Evolutionary conservation across 1,140 invertebrate species (phyloP).

Genomic region (Diorhabda elongata): DNA sequence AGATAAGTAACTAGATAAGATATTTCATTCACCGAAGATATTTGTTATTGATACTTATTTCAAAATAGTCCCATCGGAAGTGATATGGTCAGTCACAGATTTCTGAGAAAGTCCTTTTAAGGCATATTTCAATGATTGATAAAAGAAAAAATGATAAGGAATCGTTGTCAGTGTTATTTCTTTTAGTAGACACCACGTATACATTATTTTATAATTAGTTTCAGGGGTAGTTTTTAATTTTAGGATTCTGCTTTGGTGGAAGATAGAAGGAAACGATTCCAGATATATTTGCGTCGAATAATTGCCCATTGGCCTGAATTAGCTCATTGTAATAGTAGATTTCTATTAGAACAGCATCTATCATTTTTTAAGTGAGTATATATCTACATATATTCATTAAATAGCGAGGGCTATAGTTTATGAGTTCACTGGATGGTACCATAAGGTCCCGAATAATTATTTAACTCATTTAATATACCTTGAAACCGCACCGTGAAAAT

Average conservation of each 20-base stretch:
- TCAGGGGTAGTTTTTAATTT: constrained; percentile 24
- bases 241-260: constrained; percentile 80
- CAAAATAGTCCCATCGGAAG: no score
- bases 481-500: neutral
- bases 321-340: constrained; percentile 61
- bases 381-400: neutral
- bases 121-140: no score
- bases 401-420: neutral
- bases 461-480: neutral
- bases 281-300: constrained; percentile 74
- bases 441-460: neutral
- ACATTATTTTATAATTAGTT: no score
- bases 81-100: no score
- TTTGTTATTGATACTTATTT: no score
- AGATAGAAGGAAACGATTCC: constrained; percentile 67
- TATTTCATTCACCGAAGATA: no score
- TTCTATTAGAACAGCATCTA: constrained; percentile 66
- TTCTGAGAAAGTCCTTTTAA: no score
- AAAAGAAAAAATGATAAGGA: no score
- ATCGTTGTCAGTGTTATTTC: no score
- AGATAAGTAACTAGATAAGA: no score
- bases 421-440: neutral
- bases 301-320: constrained; percentile 69
- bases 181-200: no score
- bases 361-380: constrained; percentile 75